These are phyloP conservation scores for Parthenolecanium corni DNA, from an alignment of 2,888 invertebrate genomes.

Conservation along the genomic window DNA sequence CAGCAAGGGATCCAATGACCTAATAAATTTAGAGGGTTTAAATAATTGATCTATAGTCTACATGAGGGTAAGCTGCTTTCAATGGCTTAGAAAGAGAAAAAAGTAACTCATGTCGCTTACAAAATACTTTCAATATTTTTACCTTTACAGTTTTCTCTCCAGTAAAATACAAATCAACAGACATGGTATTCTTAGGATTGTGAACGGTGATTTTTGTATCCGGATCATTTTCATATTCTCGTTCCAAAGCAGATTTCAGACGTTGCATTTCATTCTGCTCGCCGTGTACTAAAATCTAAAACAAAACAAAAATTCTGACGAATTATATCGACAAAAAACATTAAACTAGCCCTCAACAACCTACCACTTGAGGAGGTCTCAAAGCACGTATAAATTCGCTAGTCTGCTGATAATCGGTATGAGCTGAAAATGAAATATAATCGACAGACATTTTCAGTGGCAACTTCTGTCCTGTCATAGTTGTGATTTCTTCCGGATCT, in stretches of 20 bases:
- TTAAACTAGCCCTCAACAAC: conserved; percentile 33
- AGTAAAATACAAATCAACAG: conserved; percentile 82
- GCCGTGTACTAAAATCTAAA: conserved; percentile 83
- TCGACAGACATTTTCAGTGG: conserved; percentile 96
- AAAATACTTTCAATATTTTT: not conserved
- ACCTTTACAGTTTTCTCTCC: conserved; percentile 98
- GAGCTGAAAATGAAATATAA: conserved; percentile 98
- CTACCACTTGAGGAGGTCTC: conserved; percentile 88
- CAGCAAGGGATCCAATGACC: conserved; percentile 83
- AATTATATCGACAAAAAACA: not conserved
- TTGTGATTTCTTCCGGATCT: conserved; percentile 93
- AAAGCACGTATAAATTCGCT: conserved; percentile 90
- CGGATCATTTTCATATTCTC: conserved; percentile 83
- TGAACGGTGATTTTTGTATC: conserved; percentile 74
- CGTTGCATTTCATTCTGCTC: conserved; percentile 99
- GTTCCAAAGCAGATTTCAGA: conserved; percentile 80
- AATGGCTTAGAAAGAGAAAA: not conserved
- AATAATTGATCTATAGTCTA: not conserved
- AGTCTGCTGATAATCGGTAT: conserved; percentile 96
- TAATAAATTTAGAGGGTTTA: conserved; percentile 32
- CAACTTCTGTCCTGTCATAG: conserved; percentile 89
- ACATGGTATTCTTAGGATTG: conserved; percentile 92
- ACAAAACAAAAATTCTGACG: conserved; percentile 6
- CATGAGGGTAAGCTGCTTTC: not conserved
- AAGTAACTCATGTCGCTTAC: not conserved